Percentiles rank a stretch among this genome's conserved stretches.
These are phyloP conservation scores for Cataglyphis hispanica DNA, from an alignment of 1,140 invertebrate species.

Conservation along the genomic window DNA sequence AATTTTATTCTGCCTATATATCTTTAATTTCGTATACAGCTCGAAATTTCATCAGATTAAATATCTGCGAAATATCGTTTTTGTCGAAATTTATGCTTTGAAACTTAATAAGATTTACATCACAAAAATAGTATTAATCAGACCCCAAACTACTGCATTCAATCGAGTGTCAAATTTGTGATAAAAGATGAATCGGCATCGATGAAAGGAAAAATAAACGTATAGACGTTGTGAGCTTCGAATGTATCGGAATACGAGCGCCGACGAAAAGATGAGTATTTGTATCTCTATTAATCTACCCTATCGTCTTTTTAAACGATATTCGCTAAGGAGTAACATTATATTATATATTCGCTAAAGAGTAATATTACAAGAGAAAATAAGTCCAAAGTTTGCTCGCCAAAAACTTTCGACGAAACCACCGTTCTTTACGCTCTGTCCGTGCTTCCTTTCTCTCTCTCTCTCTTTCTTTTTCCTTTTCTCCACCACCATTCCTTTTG, in stretches of 20 bases:
- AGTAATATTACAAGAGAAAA: slow-evolving; percentile 48
- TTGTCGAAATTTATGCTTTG: not conserved
- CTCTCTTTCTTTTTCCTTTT: not conserved
- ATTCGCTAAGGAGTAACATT: slow-evolving; percentile 34
- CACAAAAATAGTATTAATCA: not conserved
- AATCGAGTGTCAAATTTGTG: not conserved
- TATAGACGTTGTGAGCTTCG: not conserved
- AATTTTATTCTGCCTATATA: not conserved
- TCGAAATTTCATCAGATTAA: not conserved
- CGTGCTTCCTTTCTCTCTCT: not conserved
- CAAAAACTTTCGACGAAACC: slow-evolving; percentile 45
- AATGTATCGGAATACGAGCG: not conserved
- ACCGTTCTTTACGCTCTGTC: slow-evolving; percentile 1
- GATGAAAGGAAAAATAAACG: slow-evolving; percentile 47
- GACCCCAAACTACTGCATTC: not conserved
- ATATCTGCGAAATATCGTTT: not conserved
- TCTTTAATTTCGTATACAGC: not conserved
- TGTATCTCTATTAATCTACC: slow-evolving; percentile 5
- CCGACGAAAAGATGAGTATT: slow-evolving; percentile 63
- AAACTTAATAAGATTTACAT: not conserved
- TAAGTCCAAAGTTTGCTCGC: slow-evolving; percentile 33
- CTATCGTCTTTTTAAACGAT: not conserved
- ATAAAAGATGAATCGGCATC: not conserved
- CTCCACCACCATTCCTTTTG: slow-evolving; percentile 37
- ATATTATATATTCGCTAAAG: slow-evolving; percentile 23